Evolutionary conservation across 2,888 invertebrate species (phyloP), one percentile per base, ranked within the genome.

Genomic region (Griposia aprilina): DNA sequence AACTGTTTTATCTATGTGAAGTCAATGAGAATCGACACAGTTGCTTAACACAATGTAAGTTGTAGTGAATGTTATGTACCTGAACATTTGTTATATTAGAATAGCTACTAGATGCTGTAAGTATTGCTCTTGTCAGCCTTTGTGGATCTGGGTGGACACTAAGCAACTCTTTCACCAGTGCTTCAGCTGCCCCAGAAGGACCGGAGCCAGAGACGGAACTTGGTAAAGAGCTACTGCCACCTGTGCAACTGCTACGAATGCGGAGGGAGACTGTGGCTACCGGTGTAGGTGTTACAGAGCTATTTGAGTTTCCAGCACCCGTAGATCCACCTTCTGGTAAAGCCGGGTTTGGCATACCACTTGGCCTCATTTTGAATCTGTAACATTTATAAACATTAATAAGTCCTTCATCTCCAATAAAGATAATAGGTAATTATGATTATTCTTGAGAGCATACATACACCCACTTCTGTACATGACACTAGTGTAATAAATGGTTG

Each of bases 311-410:
- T 30, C 93, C 93, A 72, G 94, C 87, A 2, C 96, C 96, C 26
- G 96, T 96, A 0, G 96, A 96, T 13, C 96, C 96, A 76, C 95
- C 96, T 89, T 97, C 97, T 26, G 96, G 96, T 83, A 97, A 89
- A n/a, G 96, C 95, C 23, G 96, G 96, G 83, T 96, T 97, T 3
- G 96, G 95, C 86, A 96, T 94, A 17, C 95, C 94, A 89, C 94
- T 96, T 50, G 97, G 96, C 69, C 97, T 94, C 83, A 97, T 91
- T 89, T 97, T 97, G 91, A 97, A 97, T 89, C 97, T 97, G 92
- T 72, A 90, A 90, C 5, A 69, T 76, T 80, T 71, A 75, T 59
- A 66, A 57, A 26, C 8, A 66, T 48, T 63, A n/a, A 8, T 55
- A 57, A 26, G 23, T 8, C 8, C 10, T 10, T 36, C 11, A 48